Percentiles rank a stretch among this genome's conserved stretches.
These are phyloP conservation scores for Sarcophaga variegata DNA, from an alignment of 2,888 invertebrate species.

Conservation along the genomic window DNA sequence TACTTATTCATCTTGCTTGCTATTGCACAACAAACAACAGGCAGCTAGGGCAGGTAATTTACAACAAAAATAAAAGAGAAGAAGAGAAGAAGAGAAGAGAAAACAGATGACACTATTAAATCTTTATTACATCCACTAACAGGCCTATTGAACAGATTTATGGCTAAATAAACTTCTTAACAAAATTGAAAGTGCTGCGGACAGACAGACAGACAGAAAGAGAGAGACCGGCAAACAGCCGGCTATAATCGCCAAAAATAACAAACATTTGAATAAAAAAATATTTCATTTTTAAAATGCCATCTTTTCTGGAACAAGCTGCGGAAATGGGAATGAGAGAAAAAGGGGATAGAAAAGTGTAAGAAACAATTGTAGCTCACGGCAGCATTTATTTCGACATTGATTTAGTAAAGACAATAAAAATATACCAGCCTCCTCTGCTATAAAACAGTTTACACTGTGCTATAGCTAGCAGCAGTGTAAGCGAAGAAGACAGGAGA, in stretches of 20 bases:
- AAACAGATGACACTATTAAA: conserved; percentile 19
- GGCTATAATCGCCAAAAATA: conserved; percentile 12
- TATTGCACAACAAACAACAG: neutral
- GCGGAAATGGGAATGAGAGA: neutral
- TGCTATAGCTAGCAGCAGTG: neutral
- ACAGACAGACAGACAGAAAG: neutral
- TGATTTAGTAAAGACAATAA: conserved; percentile 49
- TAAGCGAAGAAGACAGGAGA: neutral
- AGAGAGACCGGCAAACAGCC: neutral
- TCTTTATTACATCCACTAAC: conserved; percentile 19
- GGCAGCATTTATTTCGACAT: conserved; percentile 42
- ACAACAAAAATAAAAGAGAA: neutral
- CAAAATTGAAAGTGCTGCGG: neutral
- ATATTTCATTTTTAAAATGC: neutral
- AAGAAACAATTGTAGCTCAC: conserved; percentile 28
- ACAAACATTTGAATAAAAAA: conserved; percentile 23
- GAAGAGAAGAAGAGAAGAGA: neutral
- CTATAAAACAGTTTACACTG: neutral
- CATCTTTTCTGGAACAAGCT: neutral
- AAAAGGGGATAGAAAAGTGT: neutral
- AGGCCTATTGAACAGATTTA: conserved; percentile 30
- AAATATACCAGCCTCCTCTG: neutral
- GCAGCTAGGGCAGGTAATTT: neutral
- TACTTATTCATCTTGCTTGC: neutral
- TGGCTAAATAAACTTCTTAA: conserved; percentile 18